Evolutionary conservation across 2,113 vertebrate genomes (phyloP).

Genomic region (Pyxicephalus adspersus): DNA sequence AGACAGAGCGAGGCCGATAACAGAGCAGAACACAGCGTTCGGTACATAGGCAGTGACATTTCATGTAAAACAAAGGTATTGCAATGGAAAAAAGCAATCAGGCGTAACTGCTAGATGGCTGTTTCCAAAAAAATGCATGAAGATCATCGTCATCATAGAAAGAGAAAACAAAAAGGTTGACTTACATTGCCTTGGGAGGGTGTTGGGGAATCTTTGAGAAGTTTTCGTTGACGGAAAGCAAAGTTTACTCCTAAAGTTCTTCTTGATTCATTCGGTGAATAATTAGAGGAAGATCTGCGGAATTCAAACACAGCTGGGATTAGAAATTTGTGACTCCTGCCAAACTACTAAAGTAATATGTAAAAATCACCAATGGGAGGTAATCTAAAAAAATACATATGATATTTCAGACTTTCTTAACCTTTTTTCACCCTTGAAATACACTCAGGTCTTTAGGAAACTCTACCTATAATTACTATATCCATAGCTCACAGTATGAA

Average conservation of each 20-base stretch:
- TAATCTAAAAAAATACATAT: too few species aligned
- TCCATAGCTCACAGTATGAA: too few species aligned
- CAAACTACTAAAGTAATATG: too few species aligned
- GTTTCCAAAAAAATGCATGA: neutral
- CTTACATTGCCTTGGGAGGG: slow-evolving; percentile 39
- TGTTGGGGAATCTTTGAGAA: slow-evolving; percentile 4
- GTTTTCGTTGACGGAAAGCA: slow-evolving; percentile 19
- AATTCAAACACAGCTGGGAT: neutral
- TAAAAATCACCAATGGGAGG: too few species aligned
- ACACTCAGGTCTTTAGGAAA: too few species aligned
- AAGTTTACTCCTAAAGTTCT: slow-evolving; percentile 9
- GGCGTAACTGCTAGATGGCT: neutral
- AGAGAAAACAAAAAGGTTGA: neutral
- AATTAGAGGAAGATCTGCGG: neutral
- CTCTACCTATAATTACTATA: too few species aligned
- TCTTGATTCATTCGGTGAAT: neutral
- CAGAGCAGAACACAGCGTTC: neutral
- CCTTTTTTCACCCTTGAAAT: too few species aligned
- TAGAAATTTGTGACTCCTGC: neutral
- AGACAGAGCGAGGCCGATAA: slow-evolving; percentile 25
- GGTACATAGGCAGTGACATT: slow-evolving; percentile 44
- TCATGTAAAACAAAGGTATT: slow-evolving; percentile 11
- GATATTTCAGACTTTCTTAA: too few species aligned
- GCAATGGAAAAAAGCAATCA: neutral
- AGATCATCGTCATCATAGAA: neutral